phyloP scores from a whole-genome alignment of 2,113 vertebrate genomes.

The Trachemys scripta region DNA sequence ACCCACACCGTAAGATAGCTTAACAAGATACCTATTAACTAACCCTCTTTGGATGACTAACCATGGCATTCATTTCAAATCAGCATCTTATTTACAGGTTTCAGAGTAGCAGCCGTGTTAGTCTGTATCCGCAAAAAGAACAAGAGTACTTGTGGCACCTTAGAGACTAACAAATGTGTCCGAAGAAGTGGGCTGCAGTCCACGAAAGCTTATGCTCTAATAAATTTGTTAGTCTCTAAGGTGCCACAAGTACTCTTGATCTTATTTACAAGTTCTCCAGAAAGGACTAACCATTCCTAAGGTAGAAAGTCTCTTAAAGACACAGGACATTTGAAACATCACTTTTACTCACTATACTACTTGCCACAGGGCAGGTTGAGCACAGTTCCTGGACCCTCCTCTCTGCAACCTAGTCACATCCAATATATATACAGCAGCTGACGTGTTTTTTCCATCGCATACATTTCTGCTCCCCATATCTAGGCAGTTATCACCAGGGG shows the following conservation, averaged over 20 bases:
- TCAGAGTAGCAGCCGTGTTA: no score
- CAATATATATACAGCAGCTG: neutral
- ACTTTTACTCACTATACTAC: neutral
- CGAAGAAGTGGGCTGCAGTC: no score
- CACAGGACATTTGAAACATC: neutral
- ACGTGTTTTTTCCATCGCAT: neutral
- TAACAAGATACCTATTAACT: neutral
- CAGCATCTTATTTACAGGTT: neutral
- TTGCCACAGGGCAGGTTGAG: neutral
- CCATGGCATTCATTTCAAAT: neutral
- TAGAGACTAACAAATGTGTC: no score
- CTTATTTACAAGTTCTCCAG: neutral
- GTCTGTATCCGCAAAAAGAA: no score
- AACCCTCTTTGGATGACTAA: neutral
- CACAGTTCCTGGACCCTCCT: neutral
- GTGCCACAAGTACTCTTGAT: no score
- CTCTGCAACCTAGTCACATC: neutral
- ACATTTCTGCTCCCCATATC: accelerated
- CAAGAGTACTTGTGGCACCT: no score
- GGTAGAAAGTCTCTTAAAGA: accelerated
- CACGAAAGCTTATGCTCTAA: no score
- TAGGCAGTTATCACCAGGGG: neutral
- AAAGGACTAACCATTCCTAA: neutral
- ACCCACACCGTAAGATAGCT: neutral
- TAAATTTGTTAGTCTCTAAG: no score